Base-by-base conservation (phyloP, 2,113 vertebrate species). In the Ascaphus truei region DNA sequence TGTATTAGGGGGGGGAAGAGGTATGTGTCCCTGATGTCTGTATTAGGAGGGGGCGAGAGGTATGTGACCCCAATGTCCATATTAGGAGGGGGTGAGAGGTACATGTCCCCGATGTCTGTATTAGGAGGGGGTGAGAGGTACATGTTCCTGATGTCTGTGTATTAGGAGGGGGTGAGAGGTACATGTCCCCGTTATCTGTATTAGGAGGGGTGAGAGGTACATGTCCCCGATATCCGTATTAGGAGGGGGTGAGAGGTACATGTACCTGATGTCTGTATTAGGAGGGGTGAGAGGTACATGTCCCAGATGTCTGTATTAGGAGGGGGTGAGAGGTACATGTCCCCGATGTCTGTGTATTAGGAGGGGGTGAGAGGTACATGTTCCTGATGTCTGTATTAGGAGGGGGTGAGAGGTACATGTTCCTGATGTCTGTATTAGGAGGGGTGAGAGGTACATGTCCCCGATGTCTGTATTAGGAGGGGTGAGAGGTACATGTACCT, bases 401-500 rank as follows among this genome's bases (percentile, higher is more conserved):
- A n/a, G n/a, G n/a, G n/a, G n/a, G n/a, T n/a, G n/a, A n/a, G n/a
- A n/a, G n/a, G n/a, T n/a, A n/a, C n/a, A n/a, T n/a, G n/a, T n/a
- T n/a, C n/a, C n/a, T n/a, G n/a, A n/a, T n/a, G n/a, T n/a, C n/a
- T n/a, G n/a, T n/a, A n/a, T n/a, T 41, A 68, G 66, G 64, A 72
- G 76, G 52, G 73, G 59, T 65, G 16, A 34, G 33, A 3, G n/a
- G n/a, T n/a, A n/a, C n/a, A n/a, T 51, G 9, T 12, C 15, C 22
- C n/a, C 71, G 39, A 26, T 27, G 41, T 5, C 61, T 45, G 23
- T 60, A 57, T 34, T 39, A 8, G 43, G 68, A 62, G 33, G 59
- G 64, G 63, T n/a, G n/a, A n/a, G n/a, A 0, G 23, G 7, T 60
- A 30, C 45, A 71, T 74, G 62, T 73, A 43, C 62, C 57, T 63